phyloP scores from a whole-genome alignment of 2,113 vertebrate genomes.

The Boleophthalmus pectinirostris region DNA sequence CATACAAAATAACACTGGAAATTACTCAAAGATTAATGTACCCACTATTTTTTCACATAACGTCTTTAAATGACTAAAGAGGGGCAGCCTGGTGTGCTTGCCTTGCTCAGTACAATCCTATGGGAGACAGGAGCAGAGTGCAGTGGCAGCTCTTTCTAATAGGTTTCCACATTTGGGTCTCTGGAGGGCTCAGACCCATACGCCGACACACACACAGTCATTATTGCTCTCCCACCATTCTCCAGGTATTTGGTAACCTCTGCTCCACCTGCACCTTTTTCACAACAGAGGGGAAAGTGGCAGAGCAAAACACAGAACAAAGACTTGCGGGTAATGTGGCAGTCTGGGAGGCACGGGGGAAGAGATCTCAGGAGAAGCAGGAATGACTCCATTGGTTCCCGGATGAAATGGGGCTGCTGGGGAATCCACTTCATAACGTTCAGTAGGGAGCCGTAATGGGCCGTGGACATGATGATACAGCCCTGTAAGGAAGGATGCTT shows the following conservation, averaged over 20 bases:
- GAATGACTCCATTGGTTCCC: conserved; percentile 24
- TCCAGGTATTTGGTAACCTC: conserved; percentile 49
- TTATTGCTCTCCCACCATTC: conserved; percentile 40
- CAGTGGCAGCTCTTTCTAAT: conserved; percentile 46
- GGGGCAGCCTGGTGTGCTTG: neutral
- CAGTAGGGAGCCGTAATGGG: conserved; percentile 13
- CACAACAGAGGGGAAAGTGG: conserved; percentile 48
- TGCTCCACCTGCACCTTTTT: conserved; percentile 40
- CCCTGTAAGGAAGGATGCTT: neutral
- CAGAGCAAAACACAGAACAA: conserved; percentile 19
- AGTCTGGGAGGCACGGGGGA: neutral
- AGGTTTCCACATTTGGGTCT: conserved; percentile 40
- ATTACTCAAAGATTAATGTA: neutral
- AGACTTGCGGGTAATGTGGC: conserved; percentile 3
- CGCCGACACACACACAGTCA: conserved; percentile 30
- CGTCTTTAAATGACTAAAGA: neutral
- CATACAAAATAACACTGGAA: neutral
- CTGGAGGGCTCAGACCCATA: conserved; percentile 29
- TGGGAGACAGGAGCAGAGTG: conserved; percentile 13
- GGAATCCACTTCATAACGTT: conserved; percentile 23
- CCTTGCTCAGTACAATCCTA: conserved; percentile 13
- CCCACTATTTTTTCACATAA: neutral
- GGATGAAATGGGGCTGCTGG: conserved; percentile 28
- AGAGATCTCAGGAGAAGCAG: conserved; percentile 20
- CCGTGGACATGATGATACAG: conserved; percentile 2